Percentiles rank a stretch among this genome's conserved stretches.
These are phyloP conservation scores for Cygnus olor DNA, from an alignment of 2,797 vertebrate genomes.

Conservation along the genomic window DNA sequence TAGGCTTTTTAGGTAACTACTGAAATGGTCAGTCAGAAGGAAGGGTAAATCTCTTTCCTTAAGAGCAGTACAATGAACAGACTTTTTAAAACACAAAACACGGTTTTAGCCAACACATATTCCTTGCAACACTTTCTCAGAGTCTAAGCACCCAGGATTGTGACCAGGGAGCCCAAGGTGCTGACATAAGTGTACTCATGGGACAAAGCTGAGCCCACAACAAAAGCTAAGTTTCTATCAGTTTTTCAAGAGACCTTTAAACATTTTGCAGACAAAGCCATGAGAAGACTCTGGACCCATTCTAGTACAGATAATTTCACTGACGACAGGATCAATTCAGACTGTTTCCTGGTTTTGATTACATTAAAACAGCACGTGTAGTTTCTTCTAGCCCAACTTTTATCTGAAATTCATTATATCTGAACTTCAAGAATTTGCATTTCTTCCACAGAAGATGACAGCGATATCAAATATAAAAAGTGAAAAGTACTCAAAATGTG, in stretches of 20 bases:
- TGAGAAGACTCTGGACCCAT: neutral
- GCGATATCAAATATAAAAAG: neutral
- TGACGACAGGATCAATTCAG: neutral
- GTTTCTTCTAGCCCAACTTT: neutral
- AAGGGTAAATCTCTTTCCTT: neutral
- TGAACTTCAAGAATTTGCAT: neutral
- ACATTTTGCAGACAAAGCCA: neutral
- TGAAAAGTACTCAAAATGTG: neutral
- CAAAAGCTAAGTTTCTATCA: neutral
- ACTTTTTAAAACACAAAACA: neutral
- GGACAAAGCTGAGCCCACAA: neutral
- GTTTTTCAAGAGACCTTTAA: neutral
- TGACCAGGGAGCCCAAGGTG: neutral
- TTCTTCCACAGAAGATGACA: neutral
- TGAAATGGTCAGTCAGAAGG: neutral
- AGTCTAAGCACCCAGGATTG: neutral
- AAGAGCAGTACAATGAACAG: neutral
- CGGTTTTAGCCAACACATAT: neutral
- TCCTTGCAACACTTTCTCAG: neutral
- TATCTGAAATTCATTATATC: neutral
- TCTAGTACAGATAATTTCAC: neutral
- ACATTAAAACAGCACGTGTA: neutral
- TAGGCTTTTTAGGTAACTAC: neutral
- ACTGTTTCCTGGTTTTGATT: neutral
- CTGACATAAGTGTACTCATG: neutral